Evolutionary conservation across 2,113 vertebrate genomes (phyloP).

Genomic region (Pedionomus torquatus): DNA sequence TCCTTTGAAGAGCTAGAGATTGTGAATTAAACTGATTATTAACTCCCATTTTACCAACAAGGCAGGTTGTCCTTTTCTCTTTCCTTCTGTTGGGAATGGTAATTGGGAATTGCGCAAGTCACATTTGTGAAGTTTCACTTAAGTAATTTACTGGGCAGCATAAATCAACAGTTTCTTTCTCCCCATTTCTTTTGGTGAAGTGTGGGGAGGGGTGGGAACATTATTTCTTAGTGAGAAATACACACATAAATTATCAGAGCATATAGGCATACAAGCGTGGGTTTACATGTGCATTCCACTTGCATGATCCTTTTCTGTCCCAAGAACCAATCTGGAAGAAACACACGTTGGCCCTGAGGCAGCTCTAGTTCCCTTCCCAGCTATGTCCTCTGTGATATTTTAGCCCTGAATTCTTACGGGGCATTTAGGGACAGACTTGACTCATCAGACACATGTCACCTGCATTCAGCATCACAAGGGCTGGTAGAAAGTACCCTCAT

Average conservation of each 20-base stretch:
- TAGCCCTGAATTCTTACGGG: background rate
- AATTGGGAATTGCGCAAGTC: background rate
- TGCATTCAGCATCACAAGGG: background rate
- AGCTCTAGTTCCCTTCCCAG: background rate
- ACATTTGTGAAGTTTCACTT: background rate
- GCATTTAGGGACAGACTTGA: background rate
- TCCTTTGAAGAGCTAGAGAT: conserved; percentile 55
- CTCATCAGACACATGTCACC: background rate
- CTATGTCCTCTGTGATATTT: background rate
- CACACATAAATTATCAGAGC: background rate
- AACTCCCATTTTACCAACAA: background rate
- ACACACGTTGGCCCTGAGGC: background rate
- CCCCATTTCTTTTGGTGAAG: background rate
- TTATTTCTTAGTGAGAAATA: background rate
- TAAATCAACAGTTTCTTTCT: background rate
- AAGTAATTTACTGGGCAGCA: background rate
- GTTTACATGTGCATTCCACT: background rate
- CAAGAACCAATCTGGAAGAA: background rate
- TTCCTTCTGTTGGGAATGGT: background rate
- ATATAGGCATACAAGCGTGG: background rate
- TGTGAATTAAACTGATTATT: conserved; percentile 57
- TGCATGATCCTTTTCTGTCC: background rate
- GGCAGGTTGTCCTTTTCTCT: background rate
- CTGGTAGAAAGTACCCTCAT: background rate
- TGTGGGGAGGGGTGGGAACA: fast-evolving